phyloP scores from a whole-genome alignment of 2,113 vertebrate genomes.

The Gallinago jamesoni region DNA sequence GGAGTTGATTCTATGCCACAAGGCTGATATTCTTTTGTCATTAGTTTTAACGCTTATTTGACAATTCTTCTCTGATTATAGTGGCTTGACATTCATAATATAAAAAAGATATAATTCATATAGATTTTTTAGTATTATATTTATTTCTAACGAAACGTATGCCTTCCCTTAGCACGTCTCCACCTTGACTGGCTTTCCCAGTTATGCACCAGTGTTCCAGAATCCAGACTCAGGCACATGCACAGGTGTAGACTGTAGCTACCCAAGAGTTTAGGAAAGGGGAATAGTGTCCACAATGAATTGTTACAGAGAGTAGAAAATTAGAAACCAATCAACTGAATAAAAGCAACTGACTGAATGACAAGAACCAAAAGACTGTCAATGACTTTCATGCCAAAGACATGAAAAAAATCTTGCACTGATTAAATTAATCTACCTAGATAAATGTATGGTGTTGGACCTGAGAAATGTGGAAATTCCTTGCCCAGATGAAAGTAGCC shows the following conservation, averaged over 20 bases:
- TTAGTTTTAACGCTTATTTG: not conserved
- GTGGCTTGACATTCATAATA: not conserved
- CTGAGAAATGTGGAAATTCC: not conserved
- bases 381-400: not conserved
- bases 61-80: not conserved
- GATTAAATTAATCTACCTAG: not conserved
- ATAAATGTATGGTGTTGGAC: not conserved
- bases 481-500: not conserved
- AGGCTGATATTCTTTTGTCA: not conserved
- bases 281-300: not conserved
- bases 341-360: not conserved
- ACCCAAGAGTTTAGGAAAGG: not conserved
- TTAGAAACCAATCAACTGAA: not conserved
- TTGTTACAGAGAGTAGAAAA: not conserved
- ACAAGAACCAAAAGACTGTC: not conserved
- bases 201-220: not conserved
- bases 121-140: not conserved
- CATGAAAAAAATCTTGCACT: not conserved
- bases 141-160: not conserved
- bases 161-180: not conserved
- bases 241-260: rapidly evolving
- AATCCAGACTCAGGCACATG: not conserved
- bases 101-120: not conserved
- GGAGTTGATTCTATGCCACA: not conserved
- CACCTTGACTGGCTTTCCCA: not conserved